A percentile compares a stretch with the other conserved stretches of the same genome.
phyloP scores from a whole-genome alignment of 2,113 vertebrate species.

The Indicator indicator region DNA sequence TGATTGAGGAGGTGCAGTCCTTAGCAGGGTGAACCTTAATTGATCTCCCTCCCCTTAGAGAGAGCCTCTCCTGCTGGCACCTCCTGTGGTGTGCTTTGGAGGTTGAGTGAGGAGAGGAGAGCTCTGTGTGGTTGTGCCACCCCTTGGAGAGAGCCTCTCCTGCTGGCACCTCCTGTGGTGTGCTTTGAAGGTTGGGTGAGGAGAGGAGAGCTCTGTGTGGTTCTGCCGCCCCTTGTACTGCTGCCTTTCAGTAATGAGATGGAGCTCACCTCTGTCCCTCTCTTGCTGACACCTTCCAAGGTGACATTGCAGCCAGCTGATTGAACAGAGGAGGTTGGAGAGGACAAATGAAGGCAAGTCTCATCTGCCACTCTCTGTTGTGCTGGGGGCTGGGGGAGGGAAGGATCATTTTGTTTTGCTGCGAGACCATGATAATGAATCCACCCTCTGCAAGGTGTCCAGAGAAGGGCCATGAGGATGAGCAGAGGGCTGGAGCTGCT shows the following conservation, averaged over 20 bases:
- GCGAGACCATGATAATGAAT: not conserved
- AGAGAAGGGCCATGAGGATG: no score
- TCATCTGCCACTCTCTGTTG: fast-evolving
- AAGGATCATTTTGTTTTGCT: not conserved
- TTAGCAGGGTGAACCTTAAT: not conserved
- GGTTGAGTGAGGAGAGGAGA: not conserved
- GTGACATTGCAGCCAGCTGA: not conserved
- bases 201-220: not conserved
- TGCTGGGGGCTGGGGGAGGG: not conserved
- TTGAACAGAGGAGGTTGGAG: not conserved
- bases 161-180: fast-evolving
- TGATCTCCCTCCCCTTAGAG: not conserved
- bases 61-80: not conserved
- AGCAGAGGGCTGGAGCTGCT: not conserved
- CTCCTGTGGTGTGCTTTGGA: not conserved
- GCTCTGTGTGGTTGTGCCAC: no score
- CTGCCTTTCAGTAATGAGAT: fast-evolving
- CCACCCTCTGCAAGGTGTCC: not conserved
- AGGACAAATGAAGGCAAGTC: not conserved
- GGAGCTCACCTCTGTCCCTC: not conserved
- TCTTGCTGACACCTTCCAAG: not conserved
- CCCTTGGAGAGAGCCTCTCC: not conserved
- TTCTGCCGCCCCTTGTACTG: fast-evolving
- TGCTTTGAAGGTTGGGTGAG: not conserved
- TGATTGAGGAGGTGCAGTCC: not conserved